Evolutionary conservation across 2,888 invertebrate species (phyloP).

Genomic region (Campoplex capitator): DNA sequence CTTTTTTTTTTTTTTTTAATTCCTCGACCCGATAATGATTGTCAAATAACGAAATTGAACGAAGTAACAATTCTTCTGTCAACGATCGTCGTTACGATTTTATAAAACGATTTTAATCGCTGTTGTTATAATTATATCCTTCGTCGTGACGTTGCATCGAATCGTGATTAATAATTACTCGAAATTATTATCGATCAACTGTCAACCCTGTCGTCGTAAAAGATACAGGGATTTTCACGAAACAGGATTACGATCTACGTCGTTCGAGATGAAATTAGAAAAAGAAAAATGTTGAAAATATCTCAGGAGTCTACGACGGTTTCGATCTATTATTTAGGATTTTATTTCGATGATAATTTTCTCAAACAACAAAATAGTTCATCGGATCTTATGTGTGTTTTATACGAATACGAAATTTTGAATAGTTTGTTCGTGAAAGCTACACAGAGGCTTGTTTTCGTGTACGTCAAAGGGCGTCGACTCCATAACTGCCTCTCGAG

Average conservation of each 20-base stretch:
- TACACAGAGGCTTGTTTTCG: slow-evolving; percentile 13
- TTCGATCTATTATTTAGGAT: too few species aligned
- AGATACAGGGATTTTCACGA: not conserved
- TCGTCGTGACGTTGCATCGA: not conserved
- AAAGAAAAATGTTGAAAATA: not conserved
- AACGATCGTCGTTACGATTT: not conserved
- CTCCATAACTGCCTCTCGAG: slow-evolving; percentile 22
- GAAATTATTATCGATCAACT: not conserved
- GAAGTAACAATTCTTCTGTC: slow-evolving; percentile 6
- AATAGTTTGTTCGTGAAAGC: not conserved
- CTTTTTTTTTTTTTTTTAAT: not conserved
- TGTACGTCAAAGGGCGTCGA: slow-evolving; percentile 58
- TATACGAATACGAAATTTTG: not conserved
- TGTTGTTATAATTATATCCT: not conserved
- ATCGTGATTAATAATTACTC: not conserved
- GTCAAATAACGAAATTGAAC: not conserved
- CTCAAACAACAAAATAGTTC: not conserved
- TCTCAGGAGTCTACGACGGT: not conserved
- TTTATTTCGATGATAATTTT: not conserved
- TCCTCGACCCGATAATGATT: not conserved
- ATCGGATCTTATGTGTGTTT: not conserved
- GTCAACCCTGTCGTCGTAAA: not conserved
- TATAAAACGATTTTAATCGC: not conserved
- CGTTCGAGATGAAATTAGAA: not conserved
- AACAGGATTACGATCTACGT: not conserved